These are phyloP conservation scores for Phalacrocorax brasilianus DNA, from an alignment of 2,113 vertebrate species.

Conservation along the genomic window DNA sequence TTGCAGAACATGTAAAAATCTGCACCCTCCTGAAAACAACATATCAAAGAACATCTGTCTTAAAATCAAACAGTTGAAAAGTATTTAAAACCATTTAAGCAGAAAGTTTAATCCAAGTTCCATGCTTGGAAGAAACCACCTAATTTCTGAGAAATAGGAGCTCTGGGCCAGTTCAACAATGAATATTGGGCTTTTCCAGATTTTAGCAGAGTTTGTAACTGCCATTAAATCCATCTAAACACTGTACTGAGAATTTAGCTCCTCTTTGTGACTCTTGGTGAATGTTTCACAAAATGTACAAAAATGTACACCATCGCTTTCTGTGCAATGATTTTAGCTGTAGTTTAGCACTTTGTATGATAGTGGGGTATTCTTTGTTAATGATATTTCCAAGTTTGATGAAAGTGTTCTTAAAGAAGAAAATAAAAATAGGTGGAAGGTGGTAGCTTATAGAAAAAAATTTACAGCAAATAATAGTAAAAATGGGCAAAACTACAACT, in stretches of 20 bases:
- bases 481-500: background rate
- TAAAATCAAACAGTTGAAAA: conserved; percentile 11
- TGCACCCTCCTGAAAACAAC: background rate
- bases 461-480: background rate
- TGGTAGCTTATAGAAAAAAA: background rate
- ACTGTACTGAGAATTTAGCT: conserved; percentile 4
- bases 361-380: background rate
- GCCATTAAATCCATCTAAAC: conserved; percentile 23
- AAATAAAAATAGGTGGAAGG: background rate
- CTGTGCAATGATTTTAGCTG: background rate
- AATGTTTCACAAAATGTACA: background rate
- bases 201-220: conserved; percentile 18
- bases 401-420: background rate
- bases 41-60: conserved; percentile 21
- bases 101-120: conserved; percentile 25
- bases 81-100: conserved; percentile 33
- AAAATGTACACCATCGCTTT: background rate
- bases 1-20: background rate
- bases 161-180: conserved; percentile 34
- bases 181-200: conserved; percentile 25
- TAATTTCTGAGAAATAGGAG: conserved; percentile 57
- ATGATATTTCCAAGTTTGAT: background rate
- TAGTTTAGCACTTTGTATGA: background rate
- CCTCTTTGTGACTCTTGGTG: background rate
- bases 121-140: conserved; percentile 27